Percentiles rank a stretch among this genome's conserved stretches.
These are phyloP conservation scores for Condylura cristata DNA, from an alignment of 2,113 vertebrate genomes.

Conservation along the genomic window DNA sequence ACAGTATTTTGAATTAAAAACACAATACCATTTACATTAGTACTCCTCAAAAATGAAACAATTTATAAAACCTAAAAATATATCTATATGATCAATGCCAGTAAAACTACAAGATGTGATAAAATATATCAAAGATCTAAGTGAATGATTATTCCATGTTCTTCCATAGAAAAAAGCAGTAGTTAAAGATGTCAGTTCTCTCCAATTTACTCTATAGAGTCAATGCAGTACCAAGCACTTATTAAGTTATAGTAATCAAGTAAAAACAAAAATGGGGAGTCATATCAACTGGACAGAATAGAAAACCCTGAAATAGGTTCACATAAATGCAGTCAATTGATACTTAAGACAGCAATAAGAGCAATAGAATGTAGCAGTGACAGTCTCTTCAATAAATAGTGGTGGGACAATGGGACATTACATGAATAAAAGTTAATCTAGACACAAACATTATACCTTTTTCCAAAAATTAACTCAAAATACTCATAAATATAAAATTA, in stretches of 20 bases:
- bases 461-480: conserved; percentile 16
- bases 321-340: background rate
- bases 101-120: background rate
- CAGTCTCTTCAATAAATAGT: background rate
- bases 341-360: background rate
- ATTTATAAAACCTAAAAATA: background rate
- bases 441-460: background rate
- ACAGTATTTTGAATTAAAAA: background rate
- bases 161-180: background rate
- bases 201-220: background rate
- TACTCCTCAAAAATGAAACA: background rate
- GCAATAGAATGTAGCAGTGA: background rate
- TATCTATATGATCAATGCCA: background rate
- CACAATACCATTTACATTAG: background rate
- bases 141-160: background rate
- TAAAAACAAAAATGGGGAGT: background rate
- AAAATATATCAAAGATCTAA: background rate
- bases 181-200: background rate
- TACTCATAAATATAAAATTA: background rate
- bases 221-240: background rate
- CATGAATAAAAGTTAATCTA: background rate
- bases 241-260: background rate
- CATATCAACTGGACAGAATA: background rate
- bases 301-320: background rate
- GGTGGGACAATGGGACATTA: background rate